Base-by-base conservation (phyloP, 2,888 invertebrate species). In the Nysson spinosus region DNA sequence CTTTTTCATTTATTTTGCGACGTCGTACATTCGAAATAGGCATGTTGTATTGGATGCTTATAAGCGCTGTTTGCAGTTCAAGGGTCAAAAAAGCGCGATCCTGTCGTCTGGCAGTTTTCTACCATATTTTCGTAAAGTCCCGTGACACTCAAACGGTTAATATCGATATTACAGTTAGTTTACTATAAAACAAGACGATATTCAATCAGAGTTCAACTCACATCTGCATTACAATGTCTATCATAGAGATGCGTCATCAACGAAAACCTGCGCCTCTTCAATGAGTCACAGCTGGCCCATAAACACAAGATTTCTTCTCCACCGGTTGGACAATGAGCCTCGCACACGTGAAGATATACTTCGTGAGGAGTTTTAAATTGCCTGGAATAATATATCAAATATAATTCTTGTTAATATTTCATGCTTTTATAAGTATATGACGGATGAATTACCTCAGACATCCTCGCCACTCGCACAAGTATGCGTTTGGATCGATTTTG, bases 241-340 rank as follows among this genome's bases (percentile, higher is more conserved):
- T 99, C 99, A 79, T 95, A 94, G 64, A 99, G 90, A 88, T 99
- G 99, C 60, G 99, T 98, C 92, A 98, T 96, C 28, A 99, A 89
- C 0, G 99, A 99, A 89, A 98, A 98, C 51, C 96, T 92, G 83
- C 95, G 94, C 55, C 98, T 89, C 54, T 95, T 94, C 87, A 98
- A 92, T 35, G 94, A 92, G 89, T 98, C 98, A 87, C 97, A 97
- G 28, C 92, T 90, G 22, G 94, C 92, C 98, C 98, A 98, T 85
- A 94, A 90, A 85, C 98, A 98, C 12, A 94, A 91, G 68, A 95
- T 93, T 84, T 96, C 95, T 22, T 92, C 92, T 7, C 88, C 90
- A 64, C 91, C 91, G 11, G 86, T 86, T 9, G 96, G 95, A 87
- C 95, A 94, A 88, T 98, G 98, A 0, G 90, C 90, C 47, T 93